A percentile compares a stretch with the other conserved stretches of the same genome.
Conservation (phyloP, 1,140 invertebrate genomes). For the Neotoxoptera formosana region DNA sequence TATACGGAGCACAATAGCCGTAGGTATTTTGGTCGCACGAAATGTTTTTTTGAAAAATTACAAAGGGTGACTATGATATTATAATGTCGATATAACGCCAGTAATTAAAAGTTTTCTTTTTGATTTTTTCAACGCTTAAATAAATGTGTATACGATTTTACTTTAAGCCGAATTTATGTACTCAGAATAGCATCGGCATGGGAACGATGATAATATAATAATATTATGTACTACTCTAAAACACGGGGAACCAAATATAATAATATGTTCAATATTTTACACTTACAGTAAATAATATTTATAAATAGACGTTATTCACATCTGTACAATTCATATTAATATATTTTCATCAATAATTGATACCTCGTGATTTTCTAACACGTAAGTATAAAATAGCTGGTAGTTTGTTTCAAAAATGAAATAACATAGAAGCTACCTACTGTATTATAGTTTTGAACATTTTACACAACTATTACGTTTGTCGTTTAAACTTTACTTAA, state of each 20-base stretch:
- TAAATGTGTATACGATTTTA: neutral
- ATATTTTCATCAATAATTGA: neutral
- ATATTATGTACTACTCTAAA: neutral
- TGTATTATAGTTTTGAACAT: neutral
- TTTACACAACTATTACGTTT: neutral
- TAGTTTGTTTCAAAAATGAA: neutral
- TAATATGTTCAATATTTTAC: neutral
- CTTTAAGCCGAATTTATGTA: neutral
- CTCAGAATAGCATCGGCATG: neutral
- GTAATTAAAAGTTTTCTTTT: neutral
- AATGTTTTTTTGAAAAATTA: slow-evolving; percentile 7
- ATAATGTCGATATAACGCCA: neutral
- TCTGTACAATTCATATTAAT: too few relatives aligned
- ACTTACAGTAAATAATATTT: neutral
- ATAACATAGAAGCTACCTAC: neutral
- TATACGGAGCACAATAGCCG: neutral
- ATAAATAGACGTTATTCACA: neutral
- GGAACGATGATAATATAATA: neutral
- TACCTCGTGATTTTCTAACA: neutral
- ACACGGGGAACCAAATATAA: neutral
- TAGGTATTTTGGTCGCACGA: neutral
- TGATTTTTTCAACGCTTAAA: neutral
- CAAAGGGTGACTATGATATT: neutral
- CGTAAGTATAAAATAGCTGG: neutral
- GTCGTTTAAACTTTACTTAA: neutral